These are phyloP conservation scores for Drosophila pectinifera DNA, from an alignment of 1,140 invertebrate genomes.

Conservation along the genomic window DNA sequence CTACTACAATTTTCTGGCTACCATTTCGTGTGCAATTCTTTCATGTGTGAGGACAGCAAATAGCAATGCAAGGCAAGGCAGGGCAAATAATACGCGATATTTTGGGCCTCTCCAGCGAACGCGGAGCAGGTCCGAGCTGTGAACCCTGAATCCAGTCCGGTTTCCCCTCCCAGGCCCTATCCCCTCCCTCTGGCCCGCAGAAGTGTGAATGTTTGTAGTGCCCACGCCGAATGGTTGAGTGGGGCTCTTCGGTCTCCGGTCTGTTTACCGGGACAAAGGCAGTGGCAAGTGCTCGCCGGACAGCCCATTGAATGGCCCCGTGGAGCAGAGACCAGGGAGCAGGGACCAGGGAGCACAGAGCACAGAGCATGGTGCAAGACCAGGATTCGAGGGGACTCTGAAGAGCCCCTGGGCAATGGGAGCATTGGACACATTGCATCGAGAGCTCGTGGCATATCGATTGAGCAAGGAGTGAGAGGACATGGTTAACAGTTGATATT, in stretches of 20 bases:
- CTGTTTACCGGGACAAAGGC: conserved; percentile 73
- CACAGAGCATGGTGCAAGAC: background rate
- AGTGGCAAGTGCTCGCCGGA: conserved; percentile 70
- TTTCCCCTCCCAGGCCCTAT: background rate
- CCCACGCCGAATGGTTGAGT: conserved; percentile 53
- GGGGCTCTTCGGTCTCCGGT: conserved; percentile 62
- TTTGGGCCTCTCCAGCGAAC: conserved; percentile 55
- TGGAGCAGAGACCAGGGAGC: conserved; percentile 21
- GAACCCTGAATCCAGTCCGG: conserved; percentile 12
- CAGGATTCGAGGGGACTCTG: conserved; percentile 24
- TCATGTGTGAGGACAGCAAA: conserved; percentile 31
- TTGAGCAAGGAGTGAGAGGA: conserved; percentile 23
- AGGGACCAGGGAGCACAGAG: conserved; percentile 4
- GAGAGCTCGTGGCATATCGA: conserved; percentile 45
- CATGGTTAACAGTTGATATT: conserved; percentile 37
- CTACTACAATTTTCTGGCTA: background rate
- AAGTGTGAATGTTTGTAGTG: conserved; percentile 54
- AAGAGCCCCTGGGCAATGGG: conserved; percentile 25
- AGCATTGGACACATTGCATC: conserved; percentile 55
- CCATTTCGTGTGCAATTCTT: background rate
- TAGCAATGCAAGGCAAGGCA: conserved; percentile 41
- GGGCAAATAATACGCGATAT: conserved; percentile 74
- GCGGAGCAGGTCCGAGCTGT: conserved; percentile 15
- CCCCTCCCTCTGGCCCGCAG: background rate
- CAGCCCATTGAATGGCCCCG: conserved; percentile 63